A percentile compares a stretch with the other conserved stretches of the same genome.
Evolutionary conservation across 2,797 vertebrate species (phyloP).

Genomic region (Artibeus jamaicensis): DNA sequence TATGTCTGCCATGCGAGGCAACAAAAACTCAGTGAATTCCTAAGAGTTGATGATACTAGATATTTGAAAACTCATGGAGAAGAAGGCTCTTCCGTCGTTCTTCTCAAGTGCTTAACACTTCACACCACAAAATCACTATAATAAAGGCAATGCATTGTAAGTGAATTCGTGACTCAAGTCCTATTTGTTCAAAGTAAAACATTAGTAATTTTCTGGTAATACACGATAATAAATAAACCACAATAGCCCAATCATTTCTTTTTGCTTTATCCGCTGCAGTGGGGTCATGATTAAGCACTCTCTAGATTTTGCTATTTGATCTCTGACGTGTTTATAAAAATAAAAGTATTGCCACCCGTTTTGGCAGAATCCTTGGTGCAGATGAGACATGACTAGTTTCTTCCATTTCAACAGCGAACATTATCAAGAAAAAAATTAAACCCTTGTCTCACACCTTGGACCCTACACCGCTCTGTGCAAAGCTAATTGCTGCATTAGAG

Average conservation of each 20-base stretch:
- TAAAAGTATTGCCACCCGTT: background rate
- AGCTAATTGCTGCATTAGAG: slow-evolving; percentile 42
- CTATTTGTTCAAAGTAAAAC: background rate
- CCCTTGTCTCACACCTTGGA: slow-evolving; percentile 15
- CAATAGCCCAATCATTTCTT: background rate
- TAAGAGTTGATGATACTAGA: background rate
- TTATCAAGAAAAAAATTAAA: background rate
- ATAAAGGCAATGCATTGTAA: background rate
- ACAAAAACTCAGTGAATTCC: background rate
- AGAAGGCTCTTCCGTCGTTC: background rate
- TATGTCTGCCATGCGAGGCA: background rate
- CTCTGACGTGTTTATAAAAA: background rate
- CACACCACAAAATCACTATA: background rate
- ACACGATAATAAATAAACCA: background rate
- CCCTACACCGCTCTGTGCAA: background rate
- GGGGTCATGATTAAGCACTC: background rate
- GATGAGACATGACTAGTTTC: slow-evolving; percentile 29
- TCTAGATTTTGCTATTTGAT: background rate
- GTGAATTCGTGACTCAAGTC: background rate
- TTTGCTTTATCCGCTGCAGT: background rate
- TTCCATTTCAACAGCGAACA: slow-evolving; percentile 40
- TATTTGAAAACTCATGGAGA: background rate
- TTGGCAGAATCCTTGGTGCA: background rate
- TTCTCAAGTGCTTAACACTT: background rate
- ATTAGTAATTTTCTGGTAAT: background rate